Percentiles rank a stretch among this genome's conserved stretches.
phyloP scores from a whole-genome alignment of 2,113 vertebrate species.

The Maylandia zebra region DNA sequence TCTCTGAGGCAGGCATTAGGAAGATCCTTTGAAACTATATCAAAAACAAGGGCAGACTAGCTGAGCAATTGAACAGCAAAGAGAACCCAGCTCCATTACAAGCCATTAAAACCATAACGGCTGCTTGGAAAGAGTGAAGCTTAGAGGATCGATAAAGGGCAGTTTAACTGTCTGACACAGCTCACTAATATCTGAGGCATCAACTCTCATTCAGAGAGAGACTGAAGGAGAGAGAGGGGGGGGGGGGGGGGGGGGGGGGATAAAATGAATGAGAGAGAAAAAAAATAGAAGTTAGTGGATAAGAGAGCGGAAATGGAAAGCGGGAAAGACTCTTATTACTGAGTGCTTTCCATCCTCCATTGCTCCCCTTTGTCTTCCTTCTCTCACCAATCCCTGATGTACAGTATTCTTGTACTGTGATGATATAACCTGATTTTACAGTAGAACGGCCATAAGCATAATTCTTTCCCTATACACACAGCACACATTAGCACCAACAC shows the following conservation, averaged over 20 bases:
- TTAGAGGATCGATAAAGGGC: constrained; percentile 66
- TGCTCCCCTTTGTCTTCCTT: background rate
- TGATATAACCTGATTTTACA: constrained; percentile 16
- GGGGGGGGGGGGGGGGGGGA: background rate
- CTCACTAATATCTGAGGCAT: constrained; percentile 72
- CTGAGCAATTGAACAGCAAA: constrained; percentile 54
- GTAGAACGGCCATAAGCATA: background rate
- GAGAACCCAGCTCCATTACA: constrained; percentile 64
- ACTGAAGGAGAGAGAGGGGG: background rate
- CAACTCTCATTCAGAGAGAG: constrained; percentile 45
- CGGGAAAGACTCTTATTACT: constrained; percentile 13
- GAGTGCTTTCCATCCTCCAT: constrained; percentile 16
- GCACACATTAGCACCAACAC: background rate
- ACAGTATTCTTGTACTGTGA: background rate
- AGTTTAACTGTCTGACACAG: constrained; percentile 71
- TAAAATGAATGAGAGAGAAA: background rate
- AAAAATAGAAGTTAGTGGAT: constrained; percentile 7
- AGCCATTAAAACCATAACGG: constrained; percentile 69
- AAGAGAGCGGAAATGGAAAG: constrained; percentile 35
- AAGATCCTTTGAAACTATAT: constrained; percentile 34
- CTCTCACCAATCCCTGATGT: background rate
- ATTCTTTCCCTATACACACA: background rate
- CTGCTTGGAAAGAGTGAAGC: constrained; percentile 63
- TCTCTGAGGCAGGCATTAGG: background rate
- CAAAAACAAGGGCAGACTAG: constrained; percentile 33